Conservation (phyloP, 2,888 invertebrate genomes). For the Oxytorus armatus region DNA sequence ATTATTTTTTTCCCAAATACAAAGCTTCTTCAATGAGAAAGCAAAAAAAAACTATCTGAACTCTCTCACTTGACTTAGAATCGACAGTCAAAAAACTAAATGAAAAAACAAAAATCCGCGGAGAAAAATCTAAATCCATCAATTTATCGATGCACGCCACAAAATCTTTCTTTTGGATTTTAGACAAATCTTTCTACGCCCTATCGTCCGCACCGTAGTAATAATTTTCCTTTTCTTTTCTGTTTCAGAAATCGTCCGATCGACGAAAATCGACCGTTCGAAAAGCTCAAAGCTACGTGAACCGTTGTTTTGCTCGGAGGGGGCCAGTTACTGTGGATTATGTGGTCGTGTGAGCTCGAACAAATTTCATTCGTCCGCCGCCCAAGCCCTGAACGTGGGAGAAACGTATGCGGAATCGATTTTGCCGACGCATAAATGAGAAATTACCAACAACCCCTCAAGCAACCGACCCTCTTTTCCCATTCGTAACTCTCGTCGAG, state of each 20-base stretch:
- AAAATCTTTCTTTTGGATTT: too few relatives aligned
- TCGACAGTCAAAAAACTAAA: too few relatives aligned
- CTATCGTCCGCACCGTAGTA: background rate
- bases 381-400: constrained; percentile 34
- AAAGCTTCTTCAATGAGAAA: too few relatives aligned
- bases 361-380: constrained; percentile 36
- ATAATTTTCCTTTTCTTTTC: constrained; percentile 47
- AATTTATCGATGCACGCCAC: too few relatives aligned
- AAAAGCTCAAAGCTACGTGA: constrained; percentile 20
- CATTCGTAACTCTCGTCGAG: too few relatives aligned
- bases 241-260: constrained; percentile 46
- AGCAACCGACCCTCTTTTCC: too few relatives aligned
- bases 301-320: constrained; percentile 34
- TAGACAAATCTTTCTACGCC: background rate
- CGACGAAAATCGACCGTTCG: constrained; percentile 28
- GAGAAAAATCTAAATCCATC: too few relatives aligned
- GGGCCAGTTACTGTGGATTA: constrained; percentile 23
- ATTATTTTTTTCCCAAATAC: too few relatives aligned
- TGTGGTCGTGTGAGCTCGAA: constrained; percentile 20
- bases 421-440: constrained; percentile 39
- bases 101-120: too few relatives aligned
- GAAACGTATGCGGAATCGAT: constrained; percentile 64
- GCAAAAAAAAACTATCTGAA: too few relatives aligned
- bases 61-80: too few relatives aligned
- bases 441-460: too few relatives aligned